Conservation (phyloP, 30 jellyfish, hydroid and myxozoan species). For the Turritopsis rubra region DNA sequence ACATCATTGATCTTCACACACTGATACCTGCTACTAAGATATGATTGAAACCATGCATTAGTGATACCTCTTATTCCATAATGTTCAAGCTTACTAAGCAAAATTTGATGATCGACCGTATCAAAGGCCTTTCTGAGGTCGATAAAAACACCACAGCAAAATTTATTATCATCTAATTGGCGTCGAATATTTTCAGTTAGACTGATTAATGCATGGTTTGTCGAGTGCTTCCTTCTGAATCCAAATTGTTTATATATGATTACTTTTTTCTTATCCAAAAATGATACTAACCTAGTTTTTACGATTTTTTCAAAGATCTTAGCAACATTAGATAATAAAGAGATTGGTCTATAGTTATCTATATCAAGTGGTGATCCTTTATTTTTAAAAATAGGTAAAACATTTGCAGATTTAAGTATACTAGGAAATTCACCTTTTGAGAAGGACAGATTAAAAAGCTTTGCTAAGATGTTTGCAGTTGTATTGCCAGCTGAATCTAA, state of each 20-base stretch:
- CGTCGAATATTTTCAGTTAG: constrained; percentile 25
- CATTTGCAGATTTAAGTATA: too few species aligned
- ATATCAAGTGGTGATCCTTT: constrained; percentile 4
- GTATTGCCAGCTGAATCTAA: background rate
- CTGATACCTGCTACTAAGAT: constrained; percentile 38
- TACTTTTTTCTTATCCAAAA: constrained; percentile 27
- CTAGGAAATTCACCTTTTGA: background rate
- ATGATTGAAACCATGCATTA: constrained; percentile 25
- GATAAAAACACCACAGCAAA: constrained; percentile 32
- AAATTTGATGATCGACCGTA: constrained; percentile 34
- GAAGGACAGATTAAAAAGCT: background rate
- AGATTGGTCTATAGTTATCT: constrained; percentile 17
- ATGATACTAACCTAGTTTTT: constrained; percentile 5
- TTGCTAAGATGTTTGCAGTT: background rate
- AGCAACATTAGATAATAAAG: constrained; percentile 16
- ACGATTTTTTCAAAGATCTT: constrained; percentile 30
- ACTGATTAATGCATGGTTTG: constrained; percentile 42
- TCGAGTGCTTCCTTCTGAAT: constrained; percentile 32
- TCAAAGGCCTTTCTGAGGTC: constrained; percentile 45
- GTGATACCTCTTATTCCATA: constrained; percentile 51
- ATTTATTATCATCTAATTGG: constrained; percentile 19
- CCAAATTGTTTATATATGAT: constrained; percentile 30
- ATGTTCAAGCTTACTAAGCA: constrained; percentile 29
- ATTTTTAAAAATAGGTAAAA: background rate
- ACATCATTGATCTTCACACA: constrained; percentile 20